Base-by-base conservation (phyloP, 1,140 invertebrate genomes). In the Neomicropteryx cornuta region DNA sequence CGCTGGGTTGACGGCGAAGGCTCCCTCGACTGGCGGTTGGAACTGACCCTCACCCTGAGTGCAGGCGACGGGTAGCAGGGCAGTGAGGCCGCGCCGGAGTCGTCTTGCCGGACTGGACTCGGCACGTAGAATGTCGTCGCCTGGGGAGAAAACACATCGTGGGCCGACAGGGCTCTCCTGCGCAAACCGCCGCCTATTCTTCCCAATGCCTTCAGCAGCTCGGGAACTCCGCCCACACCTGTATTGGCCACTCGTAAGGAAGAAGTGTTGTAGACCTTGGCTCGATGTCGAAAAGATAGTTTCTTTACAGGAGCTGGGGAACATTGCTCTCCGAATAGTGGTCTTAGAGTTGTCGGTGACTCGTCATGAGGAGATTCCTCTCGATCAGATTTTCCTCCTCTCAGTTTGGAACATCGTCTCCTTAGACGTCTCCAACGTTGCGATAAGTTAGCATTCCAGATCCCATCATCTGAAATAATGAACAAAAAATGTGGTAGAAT, bases 391-490 rank as follows among this genome's bases (percentile, higher is more conserved):
- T 72, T 61, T 46, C 71, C 52, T 43, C 69, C 60, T 49, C 75
- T 60, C 43, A 79, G 62, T 6, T 75, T 62, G 2, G 79, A 77
- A 55, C 78, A 82, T 39, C 79, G 68, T 38, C 79, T 64, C 16
- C 77, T 68, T 29, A 82, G 60, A 49, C 77, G 73, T 45, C 78
- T 64, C 79, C 79, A 82, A 66, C 78, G 68, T 56, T 81, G 77
- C 21, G 77, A 78, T 44, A 83, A 70, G 53, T 76, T 82, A 44
- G 79, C 77, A 53, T 81, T 82, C 77, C 77, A 79, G 48, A 70
- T 50, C 37, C 73, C 70, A 42, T 81, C 64, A 57, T 83, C 80
- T 81, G 70, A 38, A 74, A 76, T 29, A 50, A 53, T 44, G 42
- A 14, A 42, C 20, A 23, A 42, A 41, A 45, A 46, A 30, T 48